Evolutionary conservation across 2,888 invertebrate genomes (phyloP).

Genomic region (Zonitis immaculata): DNA sequence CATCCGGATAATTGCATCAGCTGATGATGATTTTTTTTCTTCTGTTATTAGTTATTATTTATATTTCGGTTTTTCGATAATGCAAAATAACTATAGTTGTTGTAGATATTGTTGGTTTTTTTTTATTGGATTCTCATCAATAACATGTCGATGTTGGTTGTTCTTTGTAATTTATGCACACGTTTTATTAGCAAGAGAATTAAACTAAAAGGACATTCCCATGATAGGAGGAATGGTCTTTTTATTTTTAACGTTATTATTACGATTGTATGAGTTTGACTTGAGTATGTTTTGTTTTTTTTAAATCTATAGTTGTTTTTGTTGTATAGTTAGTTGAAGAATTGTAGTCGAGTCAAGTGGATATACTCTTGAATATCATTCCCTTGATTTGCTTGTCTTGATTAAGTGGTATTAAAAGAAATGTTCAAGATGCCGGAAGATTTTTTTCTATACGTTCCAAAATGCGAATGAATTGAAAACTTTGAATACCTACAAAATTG

Average conservation of each 20-base stretch:
- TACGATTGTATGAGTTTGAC: neutral
- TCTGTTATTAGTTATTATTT: too few species aligned
- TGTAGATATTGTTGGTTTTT: neutral
- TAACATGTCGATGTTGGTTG: neutral
- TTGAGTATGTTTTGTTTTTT: neutral
- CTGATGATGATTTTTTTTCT: neutral
- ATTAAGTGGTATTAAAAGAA: neutral
- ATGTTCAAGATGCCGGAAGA: neutral
- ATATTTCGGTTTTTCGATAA: too few species aligned
- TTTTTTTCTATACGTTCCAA: neutral
- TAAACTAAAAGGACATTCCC: neutral
- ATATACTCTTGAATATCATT: neutral
- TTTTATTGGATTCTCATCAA: neutral
- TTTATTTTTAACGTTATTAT: too few species aligned
- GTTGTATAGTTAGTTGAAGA: neutral
- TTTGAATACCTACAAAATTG: too few species aligned
- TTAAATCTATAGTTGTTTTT: neutral
- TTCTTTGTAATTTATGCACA: constrained; percentile 1
- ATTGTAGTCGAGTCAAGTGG: neutral
- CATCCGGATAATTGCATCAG: constrained; percentile 1
- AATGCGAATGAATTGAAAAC: too few species aligned
- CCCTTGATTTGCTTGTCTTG: neutral
- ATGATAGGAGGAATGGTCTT: neutral
- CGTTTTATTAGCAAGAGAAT: neutral
- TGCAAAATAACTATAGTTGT: too few species aligned